Evolutionary conservation across 2,113 vertebrate species (phyloP).

Genomic region (Lamprotornis superbus): DNA sequence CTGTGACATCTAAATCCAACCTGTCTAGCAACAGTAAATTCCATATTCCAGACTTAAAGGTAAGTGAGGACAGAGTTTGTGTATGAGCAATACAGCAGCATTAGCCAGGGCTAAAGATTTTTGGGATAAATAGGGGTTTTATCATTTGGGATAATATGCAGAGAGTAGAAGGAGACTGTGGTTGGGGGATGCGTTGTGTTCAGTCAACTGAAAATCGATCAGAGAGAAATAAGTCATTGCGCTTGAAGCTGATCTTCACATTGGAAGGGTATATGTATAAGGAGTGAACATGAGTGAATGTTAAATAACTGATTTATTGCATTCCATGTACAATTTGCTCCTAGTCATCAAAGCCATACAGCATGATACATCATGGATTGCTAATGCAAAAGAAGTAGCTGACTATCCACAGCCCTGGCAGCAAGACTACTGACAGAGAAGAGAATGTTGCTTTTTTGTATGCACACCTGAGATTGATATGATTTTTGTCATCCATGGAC

Average conservation of each 20-base stretch:
- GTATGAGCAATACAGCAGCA: not conserved
- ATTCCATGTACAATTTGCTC: not conserved
- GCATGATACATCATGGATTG: not conserved
- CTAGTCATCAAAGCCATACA: not conserved
- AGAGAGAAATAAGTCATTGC: not conserved
- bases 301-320: not conserved
- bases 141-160: not conserved
- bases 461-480: not conserved
- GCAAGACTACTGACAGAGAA: not conserved
- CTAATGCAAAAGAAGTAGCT: not conserved
- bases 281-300: not conserved
- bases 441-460: not conserved
- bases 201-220: not conserved
- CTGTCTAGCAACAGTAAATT: slow-evolving; percentile 86
- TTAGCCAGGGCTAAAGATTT: not conserved
- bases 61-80: slow-evolving; percentile 43
- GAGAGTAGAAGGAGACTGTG: not conserved
- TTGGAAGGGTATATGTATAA: not conserved
- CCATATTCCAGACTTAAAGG: slow-evolving; percentile 93
- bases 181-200: not conserved
- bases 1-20: slow-evolving; percentile 81
- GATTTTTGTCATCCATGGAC: not conserved
- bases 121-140: not conserved
- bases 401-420: not conserved
- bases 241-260: not conserved